Conservation (phyloP, 2,113 vertebrate species). For the Stictonetta naevosa region DNA sequence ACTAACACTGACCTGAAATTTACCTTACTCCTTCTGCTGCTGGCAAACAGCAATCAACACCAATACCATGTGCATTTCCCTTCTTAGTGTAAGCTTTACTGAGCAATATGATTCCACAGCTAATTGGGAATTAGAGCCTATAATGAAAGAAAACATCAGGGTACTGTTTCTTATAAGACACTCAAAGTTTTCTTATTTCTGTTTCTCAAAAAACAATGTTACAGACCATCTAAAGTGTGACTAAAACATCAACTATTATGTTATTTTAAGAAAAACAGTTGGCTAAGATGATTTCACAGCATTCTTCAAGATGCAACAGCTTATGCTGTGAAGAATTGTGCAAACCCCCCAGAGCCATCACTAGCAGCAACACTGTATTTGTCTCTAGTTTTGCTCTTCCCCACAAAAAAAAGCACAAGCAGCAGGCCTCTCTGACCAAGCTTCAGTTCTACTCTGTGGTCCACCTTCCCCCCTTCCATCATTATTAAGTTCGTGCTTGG, state of each 20-base stretch:
- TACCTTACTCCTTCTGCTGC: not conserved
- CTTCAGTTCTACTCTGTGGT: not conserved
- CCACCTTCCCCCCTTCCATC: not conserved
- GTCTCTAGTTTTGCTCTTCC: not conserved
- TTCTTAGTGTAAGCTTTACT: not conserved
- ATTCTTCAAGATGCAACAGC: not conserved
- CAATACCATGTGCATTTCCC: not conserved
- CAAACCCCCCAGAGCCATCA: not conserved
- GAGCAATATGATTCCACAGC: not conserved
- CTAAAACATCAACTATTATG: not conserved
- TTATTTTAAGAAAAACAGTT: not conserved
- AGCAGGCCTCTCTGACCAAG: not conserved
- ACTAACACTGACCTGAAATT: not conserved
- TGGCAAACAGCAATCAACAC: not conserved
- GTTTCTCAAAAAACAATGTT: not conserved
- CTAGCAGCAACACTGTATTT: not conserved
- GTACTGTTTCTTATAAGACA: not conserved
- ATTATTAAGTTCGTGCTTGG: not conserved
- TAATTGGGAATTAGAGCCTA: not conserved
- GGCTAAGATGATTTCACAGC: not conserved
- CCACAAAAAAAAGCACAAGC: not conserved
- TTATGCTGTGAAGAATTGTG: not conserved
- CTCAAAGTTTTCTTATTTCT: not conserved
- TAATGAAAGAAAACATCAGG: not conserved
- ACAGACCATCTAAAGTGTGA: not conserved